A percentile compares a stretch with the other conserved stretches of the same genome.
Evolutionary conservation across 2,113 vertebrate genomes (phyloP).

Genomic region (Chlamydotis undulata): DNA sequence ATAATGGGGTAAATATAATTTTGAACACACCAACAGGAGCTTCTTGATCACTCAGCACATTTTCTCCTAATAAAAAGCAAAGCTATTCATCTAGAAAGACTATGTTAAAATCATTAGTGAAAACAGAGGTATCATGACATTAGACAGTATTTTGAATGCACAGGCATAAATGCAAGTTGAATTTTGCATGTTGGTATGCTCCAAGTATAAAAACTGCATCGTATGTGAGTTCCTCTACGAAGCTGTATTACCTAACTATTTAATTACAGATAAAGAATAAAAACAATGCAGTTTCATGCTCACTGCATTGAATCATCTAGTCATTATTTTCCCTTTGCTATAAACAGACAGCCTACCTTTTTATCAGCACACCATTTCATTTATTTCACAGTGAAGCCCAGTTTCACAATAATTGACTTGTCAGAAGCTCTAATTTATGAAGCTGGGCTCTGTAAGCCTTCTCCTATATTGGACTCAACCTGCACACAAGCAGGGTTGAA

Average conservation of each 20-base stretch:
- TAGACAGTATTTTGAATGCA: constrained; percentile 34
- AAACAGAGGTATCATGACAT: not conserved
- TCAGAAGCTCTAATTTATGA: constrained; percentile 91
- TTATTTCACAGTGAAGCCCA: constrained; percentile 86
- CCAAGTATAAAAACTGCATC: constrained; percentile 47
- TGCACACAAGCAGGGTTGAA: constrained; percentile 89
- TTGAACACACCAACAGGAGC: constrained; percentile 27
- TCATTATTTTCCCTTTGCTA: constrained; percentile 79
- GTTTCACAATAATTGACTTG: constrained; percentile 90
- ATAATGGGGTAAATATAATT: constrained; percentile 26
- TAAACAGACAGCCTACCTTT: constrained; percentile 84
- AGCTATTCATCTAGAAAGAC: constrained; percentile 51
- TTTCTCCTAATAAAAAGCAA: constrained; percentile 30
- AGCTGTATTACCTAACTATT: constrained; percentile 71
- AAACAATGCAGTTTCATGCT: constrained; percentile 78
- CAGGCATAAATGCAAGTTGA: constrained; percentile 37
- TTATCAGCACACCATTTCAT: constrained; percentile 85
- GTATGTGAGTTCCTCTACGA: constrained; percentile 45
- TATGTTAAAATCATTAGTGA: constrained; percentile 16
- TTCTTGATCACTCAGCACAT: constrained; percentile 31
- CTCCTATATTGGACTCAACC: constrained; percentile 85
- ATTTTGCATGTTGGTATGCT: constrained; percentile 58
- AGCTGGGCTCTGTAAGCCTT: constrained; percentile 83
- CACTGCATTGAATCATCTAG: constrained; percentile 80
- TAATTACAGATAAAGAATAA: constrained; percentile 81